phyloP scores from a whole-genome alignment of 2,888 invertebrate genomes.

The Dione vanillae region DNA sequence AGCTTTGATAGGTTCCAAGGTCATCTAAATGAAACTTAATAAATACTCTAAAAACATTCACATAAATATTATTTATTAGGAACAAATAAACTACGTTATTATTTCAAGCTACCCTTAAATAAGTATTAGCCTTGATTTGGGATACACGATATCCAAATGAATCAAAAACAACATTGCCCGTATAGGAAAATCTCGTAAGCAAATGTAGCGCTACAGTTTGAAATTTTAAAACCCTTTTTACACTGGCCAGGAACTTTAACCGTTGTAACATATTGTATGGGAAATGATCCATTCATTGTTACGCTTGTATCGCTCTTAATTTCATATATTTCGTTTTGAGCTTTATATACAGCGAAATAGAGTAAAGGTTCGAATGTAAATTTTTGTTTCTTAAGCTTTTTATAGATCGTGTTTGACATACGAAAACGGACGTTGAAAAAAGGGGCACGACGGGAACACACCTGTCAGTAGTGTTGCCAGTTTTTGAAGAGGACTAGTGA shows the following conservation, averaged over 20 bases:
- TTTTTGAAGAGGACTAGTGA: constrained; percentile 81
- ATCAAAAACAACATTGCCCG: constrained; percentile 61
- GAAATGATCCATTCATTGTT: constrained; percentile 82
- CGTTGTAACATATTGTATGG: constrained; percentile 80
- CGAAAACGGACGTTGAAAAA: constrained; percentile 82
- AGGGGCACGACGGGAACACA: constrained; percentile 83
- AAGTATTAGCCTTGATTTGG: constrained; percentile 37
- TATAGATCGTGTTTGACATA: constrained; percentile 52
- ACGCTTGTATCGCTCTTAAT: constrained; percentile 65
- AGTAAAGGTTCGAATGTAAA: constrained; percentile 42
- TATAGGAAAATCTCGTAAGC: constrained; percentile 37
- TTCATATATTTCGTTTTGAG: constrained; percentile 49
- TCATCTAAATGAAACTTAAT: too few relatives aligned
- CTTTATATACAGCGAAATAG: constrained; percentile 48
- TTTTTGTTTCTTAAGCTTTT: constrained; percentile 53
- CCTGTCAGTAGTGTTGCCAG: constrained; percentile 83
- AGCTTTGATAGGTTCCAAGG: neutral
- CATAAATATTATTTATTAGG: constrained; percentile 16
- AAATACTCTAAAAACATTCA: neutral
- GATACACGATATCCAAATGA: constrained; percentile 65
- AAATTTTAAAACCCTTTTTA: constrained; percentile 59
- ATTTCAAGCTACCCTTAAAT: constrained; percentile 25
- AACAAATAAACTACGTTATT: constrained; percentile 31
- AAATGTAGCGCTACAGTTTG: constrained; percentile 49
- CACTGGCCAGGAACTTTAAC: constrained; percentile 60